phyloP scores from a whole-genome alignment of 1,140 invertebrate species.

The Galendromus occidentalis region DNA sequence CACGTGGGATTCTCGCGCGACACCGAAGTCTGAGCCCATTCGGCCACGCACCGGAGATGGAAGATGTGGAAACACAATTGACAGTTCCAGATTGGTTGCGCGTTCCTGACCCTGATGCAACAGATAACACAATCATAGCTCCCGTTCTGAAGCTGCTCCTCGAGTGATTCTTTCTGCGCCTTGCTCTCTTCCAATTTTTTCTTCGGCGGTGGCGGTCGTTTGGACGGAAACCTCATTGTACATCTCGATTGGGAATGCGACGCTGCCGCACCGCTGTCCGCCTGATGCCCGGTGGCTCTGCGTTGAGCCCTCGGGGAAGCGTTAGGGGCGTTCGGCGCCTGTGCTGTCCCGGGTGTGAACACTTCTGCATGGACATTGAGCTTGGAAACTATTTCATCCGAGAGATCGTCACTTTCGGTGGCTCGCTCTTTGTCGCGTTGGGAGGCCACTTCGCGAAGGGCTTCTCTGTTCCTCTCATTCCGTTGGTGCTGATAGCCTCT shows the following conservation, averaged over 20 bases:
- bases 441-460: too few species aligned
- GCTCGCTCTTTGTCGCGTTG: too few species aligned
- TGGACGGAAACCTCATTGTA: too few species aligned
- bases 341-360: background rate
- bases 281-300: too few species aligned
- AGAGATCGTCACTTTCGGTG: too few species aligned
- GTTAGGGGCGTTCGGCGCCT: background rate
- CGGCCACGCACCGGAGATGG: constrained; percentile 71
- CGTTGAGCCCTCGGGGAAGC: too few species aligned
- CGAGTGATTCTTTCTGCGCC: constrained; percentile 15
- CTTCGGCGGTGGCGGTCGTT: too few species aligned
- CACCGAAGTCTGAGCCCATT: constrained; percentile 63
- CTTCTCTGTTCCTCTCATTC: too few species aligned
- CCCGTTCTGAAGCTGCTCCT: constrained; percentile 18
- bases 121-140: constrained; percentile 76
- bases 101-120: constrained; percentile 55
- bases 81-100: constrained; percentile 69
- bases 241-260: too few species aligned
- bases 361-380: background rate
- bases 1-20: constrained; percentile 40
- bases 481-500: too few species aligned
- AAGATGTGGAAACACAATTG: constrained; percentile 63
- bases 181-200: background rate
- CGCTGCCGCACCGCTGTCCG: too few species aligned
- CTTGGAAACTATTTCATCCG: background rate